Conservation (phyloP, 2,888 invertebrate genomes). For the Napeogenes sylphis region DNA sequence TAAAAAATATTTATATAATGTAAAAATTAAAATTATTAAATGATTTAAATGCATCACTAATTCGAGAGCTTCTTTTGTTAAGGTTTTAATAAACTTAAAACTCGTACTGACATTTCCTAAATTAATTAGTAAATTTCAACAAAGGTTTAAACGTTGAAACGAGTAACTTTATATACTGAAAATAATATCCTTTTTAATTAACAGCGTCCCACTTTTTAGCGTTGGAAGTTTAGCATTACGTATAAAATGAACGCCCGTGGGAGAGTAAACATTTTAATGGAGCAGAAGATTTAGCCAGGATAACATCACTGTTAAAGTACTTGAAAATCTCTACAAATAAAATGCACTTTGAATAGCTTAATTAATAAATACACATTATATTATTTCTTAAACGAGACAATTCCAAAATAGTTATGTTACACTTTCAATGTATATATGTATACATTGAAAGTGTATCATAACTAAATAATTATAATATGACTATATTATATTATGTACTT, state of each 20-base stretch:
- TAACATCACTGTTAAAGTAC: not conserved
- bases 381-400: no score
- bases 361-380: not conserved
- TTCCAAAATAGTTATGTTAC: no score
- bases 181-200: slow-evolving; percentile 30
- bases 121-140: slow-evolving; percentile 12
- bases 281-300: slow-evolving; percentile 7
- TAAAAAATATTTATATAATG: no score
- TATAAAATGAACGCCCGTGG: slow-evolving; percentile 11
- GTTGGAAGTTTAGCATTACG: slow-evolving; percentile 14
- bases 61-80: no score
- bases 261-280: slow-evolving; percentile 17
- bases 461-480: no score
- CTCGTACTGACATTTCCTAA: not conserved
- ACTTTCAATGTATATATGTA: no score
- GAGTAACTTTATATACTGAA: slow-evolving; percentile 15
- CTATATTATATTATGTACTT: no score
- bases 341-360: not conserved
- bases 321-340: slow-evolving; percentile 1
- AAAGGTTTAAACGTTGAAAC: slow-evolving; percentile 18
- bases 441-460: no score
- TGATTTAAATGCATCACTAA: not conserved
- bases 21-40: not conserved
- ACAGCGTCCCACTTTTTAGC: slow-evolving; percentile 19
- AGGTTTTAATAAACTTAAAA: not conserved